A percentile compares a stretch with the other conserved stretches of the same genome.
These are phyloP conservation scores for Pammene fasciana DNA, from an alignment of 2,888 invertebrate genomes.

Conservation along the genomic window DNA sequence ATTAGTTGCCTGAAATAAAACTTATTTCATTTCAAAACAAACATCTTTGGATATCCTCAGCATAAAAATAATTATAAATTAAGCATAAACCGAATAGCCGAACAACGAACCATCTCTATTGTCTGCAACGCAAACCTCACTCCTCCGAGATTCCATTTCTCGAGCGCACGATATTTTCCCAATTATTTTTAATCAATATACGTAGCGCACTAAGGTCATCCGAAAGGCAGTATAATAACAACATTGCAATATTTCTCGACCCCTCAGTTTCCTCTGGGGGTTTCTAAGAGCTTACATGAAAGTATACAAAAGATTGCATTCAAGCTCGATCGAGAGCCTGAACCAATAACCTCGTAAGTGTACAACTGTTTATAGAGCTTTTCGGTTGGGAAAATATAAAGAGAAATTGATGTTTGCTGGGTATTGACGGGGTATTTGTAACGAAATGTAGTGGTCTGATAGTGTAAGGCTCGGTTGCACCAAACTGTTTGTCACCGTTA, in stretches of 20 bases:
- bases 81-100: neutral
- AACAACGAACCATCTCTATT: neutral
- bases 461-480: too few relatives aligned
- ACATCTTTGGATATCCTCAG: too few relatives aligned
- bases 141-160: constrained; percentile 3
- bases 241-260: constrained; percentile 36
- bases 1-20: too few relatives aligned
- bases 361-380: constrained; percentile 35
- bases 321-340: constrained; percentile 30
- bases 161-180: constrained; percentile 8
- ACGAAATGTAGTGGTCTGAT: too few relatives aligned
- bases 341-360: constrained; percentile 37
- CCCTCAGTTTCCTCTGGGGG: constrained; percentile 8
- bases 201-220: constrained; percentile 27
- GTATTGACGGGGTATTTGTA: neutral
- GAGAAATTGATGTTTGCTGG: constrained; percentile 1
- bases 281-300: constrained; percentile 38
- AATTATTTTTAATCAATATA: constrained; percentile 34
- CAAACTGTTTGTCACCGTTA: too few relatives aligned
- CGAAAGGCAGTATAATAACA: constrained; percentile 12
- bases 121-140: neutral
- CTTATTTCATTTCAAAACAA: too few relatives aligned
- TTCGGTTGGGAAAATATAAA: constrained; percentile 26
- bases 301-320: constrained; percentile 39
- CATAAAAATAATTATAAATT: too few relatives aligned